phyloP scores from a whole-genome alignment of 2,888 invertebrate species.

The Petrolisthes manimaculis region DNA sequence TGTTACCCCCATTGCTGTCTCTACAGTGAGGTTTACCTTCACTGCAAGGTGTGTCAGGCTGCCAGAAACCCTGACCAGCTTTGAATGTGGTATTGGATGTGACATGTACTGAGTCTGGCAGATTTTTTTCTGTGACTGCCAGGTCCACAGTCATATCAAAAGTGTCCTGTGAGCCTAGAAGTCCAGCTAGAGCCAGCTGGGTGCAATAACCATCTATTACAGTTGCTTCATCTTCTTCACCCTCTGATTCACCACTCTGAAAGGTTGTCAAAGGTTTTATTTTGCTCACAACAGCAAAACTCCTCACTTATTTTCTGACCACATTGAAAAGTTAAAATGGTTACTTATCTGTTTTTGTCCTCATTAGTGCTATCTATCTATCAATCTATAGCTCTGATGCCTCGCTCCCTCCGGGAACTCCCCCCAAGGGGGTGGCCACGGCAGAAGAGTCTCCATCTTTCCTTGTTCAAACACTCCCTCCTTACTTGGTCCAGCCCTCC shows the following conservation, averaged over 20 bases:
- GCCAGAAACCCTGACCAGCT: conserved; percentile 43
- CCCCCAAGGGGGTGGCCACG: no score
- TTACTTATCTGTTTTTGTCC: no score
- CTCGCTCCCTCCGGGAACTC: no score
- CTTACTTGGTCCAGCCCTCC: no score
- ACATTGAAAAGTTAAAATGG: no score
- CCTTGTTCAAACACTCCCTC: no score
- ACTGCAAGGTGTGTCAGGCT: background rate
- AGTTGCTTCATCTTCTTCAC: conserved; percentile 28
- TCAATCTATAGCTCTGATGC: no score
- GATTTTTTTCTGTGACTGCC: background rate
- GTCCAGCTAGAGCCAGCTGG: conserved; percentile 54
- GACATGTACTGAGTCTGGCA: background rate
- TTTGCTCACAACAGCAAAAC: no score
- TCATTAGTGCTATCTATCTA: no score
- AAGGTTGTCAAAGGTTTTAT: background rate
- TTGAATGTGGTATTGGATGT: conserved; percentile 2
- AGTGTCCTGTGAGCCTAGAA: conserved; percentile 47
- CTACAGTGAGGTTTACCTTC: background rate
- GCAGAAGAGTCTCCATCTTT: no score
- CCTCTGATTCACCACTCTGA: conserved; percentile 44
- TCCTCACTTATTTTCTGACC: no score
- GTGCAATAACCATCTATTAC: conserved; percentile 46
- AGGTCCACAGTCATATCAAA: background rate
- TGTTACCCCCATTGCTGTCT: background rate